A percentile compares a stretch with the other conserved stretches of the same genome.
phyloP scores from a whole-genome alignment of 2,888 invertebrate genomes.

The Chrysina gloriosa region DNA sequence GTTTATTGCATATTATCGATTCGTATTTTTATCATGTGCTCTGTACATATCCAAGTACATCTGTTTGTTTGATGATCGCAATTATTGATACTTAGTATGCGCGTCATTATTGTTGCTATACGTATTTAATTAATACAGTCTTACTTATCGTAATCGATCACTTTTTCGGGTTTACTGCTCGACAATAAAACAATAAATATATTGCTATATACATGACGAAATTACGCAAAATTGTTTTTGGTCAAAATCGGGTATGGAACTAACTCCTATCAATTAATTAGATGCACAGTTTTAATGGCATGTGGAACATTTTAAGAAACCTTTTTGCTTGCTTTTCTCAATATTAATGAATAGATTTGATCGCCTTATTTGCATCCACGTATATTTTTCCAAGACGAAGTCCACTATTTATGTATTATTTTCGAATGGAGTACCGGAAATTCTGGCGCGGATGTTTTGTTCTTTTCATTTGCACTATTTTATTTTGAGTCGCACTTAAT shows the following conservation, averaged over 20 bases:
- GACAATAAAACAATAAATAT: conserved; percentile 1
- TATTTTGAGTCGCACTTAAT: too few relatives aligned
- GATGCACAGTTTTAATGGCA: not conserved
- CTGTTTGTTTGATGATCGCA: conserved; percentile 2
- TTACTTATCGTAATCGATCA: not conserved
- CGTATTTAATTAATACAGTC: conserved; percentile 7
- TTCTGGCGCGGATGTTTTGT: too few relatives aligned
- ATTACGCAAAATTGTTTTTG: not conserved
- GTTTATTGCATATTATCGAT: conserved; percentile 35
- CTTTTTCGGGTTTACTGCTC: not conserved
- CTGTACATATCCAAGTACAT: not conserved
- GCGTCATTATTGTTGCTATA: conserved; percentile 13
- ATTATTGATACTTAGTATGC: conserved; percentile 6
- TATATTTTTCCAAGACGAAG: too few relatives aligned
- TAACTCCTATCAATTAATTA: too few relatives aligned
- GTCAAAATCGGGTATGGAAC: too few relatives aligned
- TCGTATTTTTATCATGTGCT: conserved; percentile 20
- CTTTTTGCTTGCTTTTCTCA: too few relatives aligned
- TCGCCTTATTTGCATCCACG: too few relatives aligned
- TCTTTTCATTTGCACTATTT: too few relatives aligned
- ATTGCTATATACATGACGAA: not conserved
- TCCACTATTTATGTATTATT: too few relatives aligned
- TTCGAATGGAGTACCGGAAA: too few relatives aligned
- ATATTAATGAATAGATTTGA: too few relatives aligned
- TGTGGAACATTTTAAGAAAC: not conserved